Percentiles rank a stretch among this genome's conserved stretches.
Conservation (phyloP, 2,113 vertebrate species). For the Prunella himalayana region DNA sequence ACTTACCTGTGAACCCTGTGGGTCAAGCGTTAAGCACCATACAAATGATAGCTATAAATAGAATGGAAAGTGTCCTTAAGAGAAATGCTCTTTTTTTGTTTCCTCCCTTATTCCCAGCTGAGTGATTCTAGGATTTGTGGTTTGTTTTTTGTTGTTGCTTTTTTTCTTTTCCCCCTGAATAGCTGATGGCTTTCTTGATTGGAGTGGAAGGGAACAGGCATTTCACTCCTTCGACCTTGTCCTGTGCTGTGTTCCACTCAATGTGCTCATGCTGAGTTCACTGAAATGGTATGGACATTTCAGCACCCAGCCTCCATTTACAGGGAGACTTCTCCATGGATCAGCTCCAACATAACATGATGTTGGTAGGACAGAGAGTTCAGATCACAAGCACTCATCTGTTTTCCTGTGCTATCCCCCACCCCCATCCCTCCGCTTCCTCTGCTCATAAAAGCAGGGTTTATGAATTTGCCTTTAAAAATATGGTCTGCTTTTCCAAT, state of each 20-base stretch:
- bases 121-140: background rate
- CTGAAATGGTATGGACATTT: background rate
- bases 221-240: background rate
- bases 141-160: background rate
- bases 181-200: background rate
- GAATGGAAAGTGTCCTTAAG: background rate
- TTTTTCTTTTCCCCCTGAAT: fast-evolving
- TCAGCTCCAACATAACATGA: background rate
- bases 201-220: background rate
- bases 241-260: background rate
- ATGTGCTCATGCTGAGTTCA: background rate
- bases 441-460: conserved; percentile 5
- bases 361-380: background rate
- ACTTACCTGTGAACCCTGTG: background rate
- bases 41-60: conserved; percentile 18
- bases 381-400: background rate
- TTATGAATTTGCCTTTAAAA: conserved; percentile 45
- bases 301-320: background rate
- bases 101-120: background rate
- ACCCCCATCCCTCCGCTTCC: background rate
- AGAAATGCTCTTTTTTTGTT: background rate
- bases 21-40: background rate
- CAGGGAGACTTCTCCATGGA: background rate
- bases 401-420: background rate
- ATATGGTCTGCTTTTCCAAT: conserved; percentile 12